phyloP scores from a whole-genome alignment of 30 jellyfish, hydroid and myxozoan genomes.

The Cassiopea andromeda region DNA sequence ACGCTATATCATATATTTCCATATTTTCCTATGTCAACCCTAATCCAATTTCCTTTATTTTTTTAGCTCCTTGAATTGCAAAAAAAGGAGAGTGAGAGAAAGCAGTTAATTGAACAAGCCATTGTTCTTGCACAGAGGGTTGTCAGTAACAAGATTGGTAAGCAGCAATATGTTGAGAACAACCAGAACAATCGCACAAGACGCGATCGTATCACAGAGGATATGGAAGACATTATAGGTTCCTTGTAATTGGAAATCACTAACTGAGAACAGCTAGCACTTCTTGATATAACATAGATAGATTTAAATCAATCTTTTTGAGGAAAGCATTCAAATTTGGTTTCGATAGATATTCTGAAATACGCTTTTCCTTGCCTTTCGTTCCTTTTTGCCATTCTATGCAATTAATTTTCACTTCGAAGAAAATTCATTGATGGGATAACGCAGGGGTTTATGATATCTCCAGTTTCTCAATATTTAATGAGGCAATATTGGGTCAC shows the following conservation, averaged over 20 bases:
- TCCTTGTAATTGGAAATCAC: constrained; percentile 35
- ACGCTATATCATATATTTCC: neutral
- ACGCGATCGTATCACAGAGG: constrained; percentile 85
- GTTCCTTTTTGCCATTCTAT: neutral
- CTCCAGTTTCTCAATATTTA: too few species aligned
- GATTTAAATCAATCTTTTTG: constrained; percentile 42
- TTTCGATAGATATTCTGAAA: neutral
- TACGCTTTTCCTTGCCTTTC: neutral
- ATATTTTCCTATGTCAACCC: neutral
- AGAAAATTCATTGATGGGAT: neutral
- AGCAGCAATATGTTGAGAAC: constrained; percentile 88
- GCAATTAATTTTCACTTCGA: neutral
- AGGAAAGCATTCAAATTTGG: constrained; percentile 38
- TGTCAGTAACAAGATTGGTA: constrained; percentile 82
- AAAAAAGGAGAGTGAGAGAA: constrained; percentile 86
- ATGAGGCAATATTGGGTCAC: too few species aligned
- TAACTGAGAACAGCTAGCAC: neutral
- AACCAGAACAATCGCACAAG: constrained; percentile 68
- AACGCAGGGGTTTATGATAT: neutral
- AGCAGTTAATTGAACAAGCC: constrained; percentile 77
- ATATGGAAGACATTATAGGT: constrained; percentile 73
- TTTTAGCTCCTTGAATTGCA: constrained; percentile 85
- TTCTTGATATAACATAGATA: constrained; percentile 16
- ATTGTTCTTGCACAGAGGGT: constrained; percentile 78
- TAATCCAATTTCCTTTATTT: neutral